Percentiles rank a stretch among this genome's conserved stretches.
Conservation (phyloP, 2,888 invertebrate genomes). For the Erannis defoliaria region DNA sequence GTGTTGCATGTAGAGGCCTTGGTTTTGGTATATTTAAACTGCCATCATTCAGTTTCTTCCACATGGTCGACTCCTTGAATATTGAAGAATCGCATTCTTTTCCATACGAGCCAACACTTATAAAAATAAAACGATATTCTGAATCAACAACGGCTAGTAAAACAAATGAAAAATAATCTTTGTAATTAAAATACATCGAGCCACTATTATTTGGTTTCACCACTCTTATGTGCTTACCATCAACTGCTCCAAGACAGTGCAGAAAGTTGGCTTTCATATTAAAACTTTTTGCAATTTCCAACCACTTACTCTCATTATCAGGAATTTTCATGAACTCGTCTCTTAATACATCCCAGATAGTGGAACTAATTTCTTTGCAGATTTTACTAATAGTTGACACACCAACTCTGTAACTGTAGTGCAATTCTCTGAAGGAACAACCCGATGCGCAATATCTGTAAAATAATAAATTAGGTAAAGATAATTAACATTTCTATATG, state of each 20-base stretch:
- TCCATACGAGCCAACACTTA: slow-evolving; percentile 51
- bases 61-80: slow-evolving; percentile 48
- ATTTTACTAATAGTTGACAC: slow-evolving; percentile 13
- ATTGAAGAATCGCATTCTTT: slow-evolving; percentile 45
- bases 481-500: slow-evolving; percentile 31
- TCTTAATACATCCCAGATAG: slow-evolving; percentile 12
- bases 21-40: slow-evolving; percentile 48
- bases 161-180: slow-evolving; percentile 29
- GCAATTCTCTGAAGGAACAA: slow-evolving; percentile 38
- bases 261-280: slow-evolving; percentile 23
- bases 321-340: slow-evolving; percentile 8
- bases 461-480: slow-evolving; percentile 30
- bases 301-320: slow-evolving; percentile 20
- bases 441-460: slow-evolving; percentile 35
- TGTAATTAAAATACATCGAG: slow-evolving; percentile 34
- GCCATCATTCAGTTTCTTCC: slow-evolving; percentile 31
- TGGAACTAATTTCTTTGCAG: slow-evolving; percentile 1
- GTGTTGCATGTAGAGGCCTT: slow-evolving; percentile 39
- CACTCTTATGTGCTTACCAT: slow-evolving; percentile 18
- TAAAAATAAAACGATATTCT: slow-evolving; percentile 32
- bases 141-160: slow-evolving; percentile 37
- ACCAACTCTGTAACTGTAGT: slow-evolving; percentile 22
- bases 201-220: slow-evolving; percentile 22
- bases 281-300: slow-evolving; percentile 27
- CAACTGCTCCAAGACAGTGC: slow-evolving; percentile 21